Percentiles rank a stretch among this genome's conserved stretches.
These are phyloP conservation scores for Chinchilla lanigera DNA, from an alignment of 2,113 vertebrate species.

Conservation along the genomic window DNA sequence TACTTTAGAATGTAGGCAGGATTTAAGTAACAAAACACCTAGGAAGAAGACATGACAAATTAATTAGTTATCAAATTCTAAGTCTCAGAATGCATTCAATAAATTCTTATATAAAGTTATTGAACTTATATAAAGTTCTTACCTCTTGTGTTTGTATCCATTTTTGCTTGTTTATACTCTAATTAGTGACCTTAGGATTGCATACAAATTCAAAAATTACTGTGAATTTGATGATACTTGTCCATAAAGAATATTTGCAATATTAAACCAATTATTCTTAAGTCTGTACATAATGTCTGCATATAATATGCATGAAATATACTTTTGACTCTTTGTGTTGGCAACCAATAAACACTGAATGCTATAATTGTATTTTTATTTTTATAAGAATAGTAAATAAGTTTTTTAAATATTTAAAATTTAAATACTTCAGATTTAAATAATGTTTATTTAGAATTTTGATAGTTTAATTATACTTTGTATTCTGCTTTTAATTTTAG, in stretches of 20 bases:
- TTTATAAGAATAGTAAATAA: not conserved
- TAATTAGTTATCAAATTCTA: not conserved
- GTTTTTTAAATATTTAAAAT: not conserved
- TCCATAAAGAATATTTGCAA: not conserved
- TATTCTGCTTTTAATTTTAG: conserved; percentile 30
- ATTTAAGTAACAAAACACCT: not conserved
- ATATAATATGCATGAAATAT: not conserved
- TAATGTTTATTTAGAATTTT: conserved; percentile 24
- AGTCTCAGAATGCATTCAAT: not conserved
- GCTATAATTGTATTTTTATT: not conserved
- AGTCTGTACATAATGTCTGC: not conserved
- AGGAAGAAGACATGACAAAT: not conserved
- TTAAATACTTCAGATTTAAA: not conserved
- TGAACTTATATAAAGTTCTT: no score
- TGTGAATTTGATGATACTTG: not conserved
- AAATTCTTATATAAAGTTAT: not conserved
- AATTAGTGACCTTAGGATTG: not conserved
- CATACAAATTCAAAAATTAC: not conserved
- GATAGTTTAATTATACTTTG: not conserved
- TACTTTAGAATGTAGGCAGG: not conserved
- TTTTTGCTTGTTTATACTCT: not conserved
- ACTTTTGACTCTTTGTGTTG: conserved; percentile 27
- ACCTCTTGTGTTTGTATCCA: not conserved
- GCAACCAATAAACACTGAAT: not conserved
- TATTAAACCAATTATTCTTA: not conserved